Percentiles rank a stretch among this genome's conserved stretches.
Conservation (phyloP, 2,888 invertebrate genomes). For the Cerceris ruficornis region DNA sequence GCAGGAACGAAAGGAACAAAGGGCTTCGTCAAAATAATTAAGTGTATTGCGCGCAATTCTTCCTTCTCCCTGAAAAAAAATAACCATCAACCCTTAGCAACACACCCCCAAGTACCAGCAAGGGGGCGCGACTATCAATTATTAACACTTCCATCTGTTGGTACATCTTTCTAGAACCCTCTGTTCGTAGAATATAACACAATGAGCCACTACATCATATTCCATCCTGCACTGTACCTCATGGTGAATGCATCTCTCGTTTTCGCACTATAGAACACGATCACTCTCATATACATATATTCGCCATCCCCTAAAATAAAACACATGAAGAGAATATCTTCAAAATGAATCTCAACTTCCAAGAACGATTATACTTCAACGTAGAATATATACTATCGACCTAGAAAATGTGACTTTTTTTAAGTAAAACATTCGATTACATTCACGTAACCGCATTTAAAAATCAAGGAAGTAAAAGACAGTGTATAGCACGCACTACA, state of each 20-base stretch:
- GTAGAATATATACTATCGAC: no score
- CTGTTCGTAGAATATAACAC: conserved; percentile 57
- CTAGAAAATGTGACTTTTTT: no score
- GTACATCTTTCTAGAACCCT: conserved; percentile 72
- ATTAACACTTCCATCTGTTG: conserved; percentile 81
- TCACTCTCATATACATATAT: background rate
- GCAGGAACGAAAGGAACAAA: conserved; percentile 18
- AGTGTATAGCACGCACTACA: background rate
- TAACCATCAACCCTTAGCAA: conserved; percentile 50
- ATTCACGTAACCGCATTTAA: no score
- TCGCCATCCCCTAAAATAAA: background rate
- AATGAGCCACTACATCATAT: conserved; percentile 72
- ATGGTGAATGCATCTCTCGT: conserved; percentile 58
- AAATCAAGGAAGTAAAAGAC: no score
- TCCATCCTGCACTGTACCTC: conserved; percentile 68
- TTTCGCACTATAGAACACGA: background rate
- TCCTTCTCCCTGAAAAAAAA: conserved; percentile 52
- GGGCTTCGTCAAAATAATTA: conserved; percentile 51
- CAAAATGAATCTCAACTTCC: no score
- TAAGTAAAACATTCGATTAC: no score
- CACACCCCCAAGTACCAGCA: conserved; percentile 66
- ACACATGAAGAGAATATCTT: no score
- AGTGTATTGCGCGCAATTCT: conserved; percentile 42
- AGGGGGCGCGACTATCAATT: conserved; percentile 80
- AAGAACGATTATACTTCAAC: no score